Base-by-base conservation (phyloP, 2,113 vertebrate genomes). In the Rhea pennata region DNA sequence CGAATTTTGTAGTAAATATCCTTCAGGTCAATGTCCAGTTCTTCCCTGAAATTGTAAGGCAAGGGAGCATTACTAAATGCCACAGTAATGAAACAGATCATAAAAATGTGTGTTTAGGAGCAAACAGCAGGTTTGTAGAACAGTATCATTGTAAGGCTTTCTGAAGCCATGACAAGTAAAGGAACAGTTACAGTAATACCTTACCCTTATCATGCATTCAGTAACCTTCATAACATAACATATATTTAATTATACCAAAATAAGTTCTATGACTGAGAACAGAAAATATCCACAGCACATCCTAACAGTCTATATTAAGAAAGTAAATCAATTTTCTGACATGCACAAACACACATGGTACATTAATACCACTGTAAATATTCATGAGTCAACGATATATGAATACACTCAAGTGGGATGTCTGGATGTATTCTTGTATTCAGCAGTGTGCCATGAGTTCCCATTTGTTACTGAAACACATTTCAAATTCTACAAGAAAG, bases 1-100 rank as follows among this genome's bases (percentile, higher is more conserved):
- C 99, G 99, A 39, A 99, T 98, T 98, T 99, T 99, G 97, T 99
- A 99, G 96, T 99, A 99, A 97, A 99, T 99, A 97, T 99, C 99
- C 98, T 99, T 99, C 88, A 99, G 97, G 96, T 99, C 99, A 53
- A 99, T 99, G 97, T 99, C 99, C 44, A 99, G 97, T 97, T 99
- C 99, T 95, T 99, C 99, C 94, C 99, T 99, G 85, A 58, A 96
- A 97, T 96, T 83, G 59, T 72, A 96, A 95, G 96, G 82, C 46
- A 96, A 84, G 54, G 26, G 10, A 91, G 29, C 64, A 27, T 98
- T 92, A 96, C 42, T 83, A 91, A 8, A 92, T 33, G 85, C 53
- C 26, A 85, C n/a, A 93, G 64, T 53, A 93, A 56, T 21, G 33
- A 89, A 88, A 91, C 0, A 92, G 23, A 24, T 42, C 46, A 62